A percentile compares a stretch with the other conserved stretches of the same genome.
These are phyloP conservation scores for Pheosia gnoma DNA, from an alignment of 2,888 invertebrate species.

Conservation along the genomic window DNA sequence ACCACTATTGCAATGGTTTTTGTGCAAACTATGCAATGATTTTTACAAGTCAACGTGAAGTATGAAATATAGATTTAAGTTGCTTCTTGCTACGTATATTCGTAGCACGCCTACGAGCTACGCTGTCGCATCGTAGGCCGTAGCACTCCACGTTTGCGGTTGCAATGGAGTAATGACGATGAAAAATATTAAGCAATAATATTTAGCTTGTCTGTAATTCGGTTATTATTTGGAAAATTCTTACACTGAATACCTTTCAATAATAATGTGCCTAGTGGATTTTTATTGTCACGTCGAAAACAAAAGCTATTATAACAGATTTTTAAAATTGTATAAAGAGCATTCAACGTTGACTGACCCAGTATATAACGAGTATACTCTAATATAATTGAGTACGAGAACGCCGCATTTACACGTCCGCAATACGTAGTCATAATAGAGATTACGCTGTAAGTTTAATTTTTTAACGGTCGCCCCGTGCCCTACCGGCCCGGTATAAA, in stretches of 20 bases:
- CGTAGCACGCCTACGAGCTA: conserved; percentile 44
- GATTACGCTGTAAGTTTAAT: conserved; percentile 53
- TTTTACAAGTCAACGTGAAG: too few species aligned
- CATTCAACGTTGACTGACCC: neutral
- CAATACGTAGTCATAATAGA: conserved; percentile 26
- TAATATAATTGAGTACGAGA: conserved; percentile 1
- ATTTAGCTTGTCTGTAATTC: too few species aligned
- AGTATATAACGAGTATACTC: conserved; percentile 7
- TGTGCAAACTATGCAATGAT: neutral
- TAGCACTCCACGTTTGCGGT: conserved; percentile 13
- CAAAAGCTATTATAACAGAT: too few species aligned
- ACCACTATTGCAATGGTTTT: too few species aligned
- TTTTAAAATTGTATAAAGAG: too few species aligned
- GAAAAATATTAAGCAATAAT: too few species aligned
- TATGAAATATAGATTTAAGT: conserved; percentile 20
- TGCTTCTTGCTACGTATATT: conserved; percentile 37
- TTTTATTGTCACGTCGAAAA: too few species aligned
- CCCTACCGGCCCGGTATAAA: conserved; percentile 38
- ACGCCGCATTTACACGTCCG: conserved; percentile 14
- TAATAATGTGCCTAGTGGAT: too few species aligned
- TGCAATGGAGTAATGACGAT: too few species aligned
- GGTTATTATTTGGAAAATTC: too few species aligned
- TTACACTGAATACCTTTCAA: too few species aligned
- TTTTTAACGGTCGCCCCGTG: conserved; percentile 50
- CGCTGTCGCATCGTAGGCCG: conserved; percentile 36